Percentiles rank a stretch among this genome's conserved stretches.
These are phyloP conservation scores for Geococcyx californianus DNA, from an alignment of 2,113 vertebrate genomes.

Conservation along the genomic window DNA sequence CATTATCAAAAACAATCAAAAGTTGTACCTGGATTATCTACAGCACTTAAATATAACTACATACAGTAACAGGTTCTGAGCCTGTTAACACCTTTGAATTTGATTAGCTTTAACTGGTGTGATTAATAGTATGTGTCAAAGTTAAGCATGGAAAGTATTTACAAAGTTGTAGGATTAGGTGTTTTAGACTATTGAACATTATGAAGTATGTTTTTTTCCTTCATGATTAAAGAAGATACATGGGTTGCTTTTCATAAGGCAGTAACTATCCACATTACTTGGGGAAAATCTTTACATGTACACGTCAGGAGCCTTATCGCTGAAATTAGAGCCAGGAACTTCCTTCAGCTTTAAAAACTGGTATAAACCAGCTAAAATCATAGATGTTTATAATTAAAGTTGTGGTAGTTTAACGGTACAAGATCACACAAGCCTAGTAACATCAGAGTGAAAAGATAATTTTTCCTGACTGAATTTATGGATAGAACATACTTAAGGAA, in stretches of 20 bases:
- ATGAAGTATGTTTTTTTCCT: background rate
- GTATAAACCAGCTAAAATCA: background rate
- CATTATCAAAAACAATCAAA: background rate
- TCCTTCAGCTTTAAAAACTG: background rate
- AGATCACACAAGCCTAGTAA: background rate
- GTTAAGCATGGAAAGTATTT: background rate
- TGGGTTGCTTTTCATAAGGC: background rate
- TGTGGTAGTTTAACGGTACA: background rate
- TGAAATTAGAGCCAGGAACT: background rate
- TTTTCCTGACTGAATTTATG: background rate
- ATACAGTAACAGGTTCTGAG: background rate
- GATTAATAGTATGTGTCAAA: background rate
- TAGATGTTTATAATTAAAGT: background rate
- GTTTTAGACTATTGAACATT: background rate
- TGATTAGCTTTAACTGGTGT: background rate
- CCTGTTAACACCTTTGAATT: background rate
- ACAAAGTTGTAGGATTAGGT: background rate
- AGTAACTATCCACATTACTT: background rate
- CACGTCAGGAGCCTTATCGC: background rate
- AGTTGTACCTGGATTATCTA: background rate
- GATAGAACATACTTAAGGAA: background rate
- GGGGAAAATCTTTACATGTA: background rate
- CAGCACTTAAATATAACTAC: background rate
- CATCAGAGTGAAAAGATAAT: background rate
- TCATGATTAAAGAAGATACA: background rate